Base-by-base conservation (phyloP, 2,888 invertebrate species). In the Melieria picta region DNA sequence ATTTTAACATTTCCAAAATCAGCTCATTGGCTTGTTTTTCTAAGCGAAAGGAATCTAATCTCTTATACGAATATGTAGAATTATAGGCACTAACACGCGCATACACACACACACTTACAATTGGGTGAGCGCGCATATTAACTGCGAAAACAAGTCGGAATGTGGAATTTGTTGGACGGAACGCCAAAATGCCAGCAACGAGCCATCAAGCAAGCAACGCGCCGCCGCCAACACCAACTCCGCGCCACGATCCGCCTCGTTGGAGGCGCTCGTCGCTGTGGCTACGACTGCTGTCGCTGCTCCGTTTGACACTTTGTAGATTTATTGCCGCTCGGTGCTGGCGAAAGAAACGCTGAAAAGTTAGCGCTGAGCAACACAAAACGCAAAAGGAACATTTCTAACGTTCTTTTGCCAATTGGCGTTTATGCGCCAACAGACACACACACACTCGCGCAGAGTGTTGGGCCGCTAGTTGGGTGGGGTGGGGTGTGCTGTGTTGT, bases 291-390 rank as follows among this genome's bases (percentile, higher is more conserved):
- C n/a, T 47, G 16, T 67, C 67, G 65, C 69, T 69, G 69, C 57
- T 80, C 76, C 79, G 80, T 83, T 84, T 85, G 85, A 86, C 85
- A 85, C 85, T 83, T 83, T 81, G 80, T 79, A 83, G 83, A 86
- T 85, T 85, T 85, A 85, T 86, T 80, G 85, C 79, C 77, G 73
- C 79, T 30, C 30, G 30, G 30, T 30, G 30, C 30, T 30, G 30
- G 30, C 30, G 30, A 77, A 79, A 77, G 79, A 76, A 75, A 77
- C 78, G 80, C 80, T 82, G 80, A 84, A 83, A 82, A 85, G 85
- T 83, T 85, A 81, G 82, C 80, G 82, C 83, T 80, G 82, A 82
- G 76, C 45, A 30, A 47, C 65, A 43, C 48, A 52, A 57, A 52
- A 43, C 11, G 30, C 13, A 13, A 56, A 56, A 10, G 30, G 16